Evolutionary conservation across 2,113 vertebrate species (phyloP).

Genomic region (Ciconia stormi): DNA sequence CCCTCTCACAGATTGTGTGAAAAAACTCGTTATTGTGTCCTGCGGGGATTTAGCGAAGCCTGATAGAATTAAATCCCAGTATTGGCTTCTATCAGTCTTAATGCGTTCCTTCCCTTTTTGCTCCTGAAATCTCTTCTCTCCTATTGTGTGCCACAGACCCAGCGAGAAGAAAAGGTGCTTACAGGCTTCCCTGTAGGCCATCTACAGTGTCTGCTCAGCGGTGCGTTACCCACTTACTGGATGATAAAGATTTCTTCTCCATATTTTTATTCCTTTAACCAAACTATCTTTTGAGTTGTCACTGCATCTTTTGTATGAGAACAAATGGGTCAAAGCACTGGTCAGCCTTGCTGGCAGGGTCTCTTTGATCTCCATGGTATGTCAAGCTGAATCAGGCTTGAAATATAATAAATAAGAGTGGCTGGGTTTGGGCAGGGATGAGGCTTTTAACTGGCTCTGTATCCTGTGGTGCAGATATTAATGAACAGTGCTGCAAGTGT

Average conservation of each 20-base stretch:
- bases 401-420: slow-evolving; percentile 34
- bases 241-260: slow-evolving; percentile 50
- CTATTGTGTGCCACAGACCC: slow-evolving; percentile 34
- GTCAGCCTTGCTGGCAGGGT: slow-evolving; percentile 12
- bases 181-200: slow-evolving; percentile 37
- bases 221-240: slow-evolving; percentile 12
- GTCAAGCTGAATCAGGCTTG: slow-evolving; percentile 54
- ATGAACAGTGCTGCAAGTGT: not conserved
- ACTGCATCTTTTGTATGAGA: slow-evolving; percentile 15
- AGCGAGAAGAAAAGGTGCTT: slow-evolving; percentile 59
- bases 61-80: slow-evolving; percentile 7
- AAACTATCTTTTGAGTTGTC: slow-evolving; percentile 51
- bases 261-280: slow-evolving; percentile 59
- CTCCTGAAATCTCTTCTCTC: not conserved
- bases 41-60: not conserved
- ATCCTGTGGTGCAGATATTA: slow-evolving; percentile 38
- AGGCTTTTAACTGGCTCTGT: slow-evolving; percentile 21
- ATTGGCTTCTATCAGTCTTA: not conserved
- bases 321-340: slow-evolving; percentile 38
- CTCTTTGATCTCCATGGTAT: slow-evolving; percentile 50
- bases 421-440: slow-evolving; percentile 26
- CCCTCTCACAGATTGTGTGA: not conserved
- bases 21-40: not conserved
- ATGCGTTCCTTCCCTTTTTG: slow-evolving; percentile 55
- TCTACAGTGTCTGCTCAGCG: slow-evolving; percentile 47